These are phyloP conservation scores for Chrysomela aeneicollis DNA, from an alignment of 2,888 invertebrate genomes.

Conservation along the genomic window DNA sequence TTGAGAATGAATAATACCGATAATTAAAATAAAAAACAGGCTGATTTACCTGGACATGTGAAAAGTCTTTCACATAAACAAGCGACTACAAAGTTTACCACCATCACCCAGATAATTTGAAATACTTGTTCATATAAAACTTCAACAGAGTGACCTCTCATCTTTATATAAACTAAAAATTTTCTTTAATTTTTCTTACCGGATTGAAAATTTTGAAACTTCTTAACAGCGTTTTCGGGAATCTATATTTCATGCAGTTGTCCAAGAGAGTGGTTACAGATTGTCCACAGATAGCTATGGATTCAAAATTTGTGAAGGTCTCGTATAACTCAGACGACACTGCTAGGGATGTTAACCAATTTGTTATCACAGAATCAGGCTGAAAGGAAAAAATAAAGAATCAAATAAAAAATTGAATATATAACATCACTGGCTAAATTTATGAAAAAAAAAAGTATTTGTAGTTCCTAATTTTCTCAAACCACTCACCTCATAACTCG, in stretches of 20 bases:
- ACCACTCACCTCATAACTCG: conserved; percentile 72
- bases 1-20: no score
- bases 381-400: conserved; percentile 47
- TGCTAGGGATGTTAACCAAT: conserved; percentile 69
- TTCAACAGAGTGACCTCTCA: no score
- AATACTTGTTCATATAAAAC: no score
- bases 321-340: conserved; percentile 48
- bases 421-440: no score
- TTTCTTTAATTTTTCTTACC: conserved; percentile 54
- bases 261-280: conserved; percentile 61
- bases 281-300: conserved; percentile 41
- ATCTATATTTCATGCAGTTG: conserved; percentile 65
- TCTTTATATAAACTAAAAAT: not conserved
- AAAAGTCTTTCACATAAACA: no score
- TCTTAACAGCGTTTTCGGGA: conserved; percentile 68
- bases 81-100: no score
- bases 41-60: no score
- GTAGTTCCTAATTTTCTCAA: no score
- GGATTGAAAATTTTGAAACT: conserved; percentile 77
- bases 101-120: no score
- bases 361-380: conserved; percentile 70
- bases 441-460: no score
- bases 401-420: conserved; percentile 16
- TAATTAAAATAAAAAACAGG: no score
- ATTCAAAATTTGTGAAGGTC: conserved; percentile 44